Evolutionary conservation across 2,888 invertebrate genomes (phyloP).

Genomic region (Eupithecia centaureata): DNA sequence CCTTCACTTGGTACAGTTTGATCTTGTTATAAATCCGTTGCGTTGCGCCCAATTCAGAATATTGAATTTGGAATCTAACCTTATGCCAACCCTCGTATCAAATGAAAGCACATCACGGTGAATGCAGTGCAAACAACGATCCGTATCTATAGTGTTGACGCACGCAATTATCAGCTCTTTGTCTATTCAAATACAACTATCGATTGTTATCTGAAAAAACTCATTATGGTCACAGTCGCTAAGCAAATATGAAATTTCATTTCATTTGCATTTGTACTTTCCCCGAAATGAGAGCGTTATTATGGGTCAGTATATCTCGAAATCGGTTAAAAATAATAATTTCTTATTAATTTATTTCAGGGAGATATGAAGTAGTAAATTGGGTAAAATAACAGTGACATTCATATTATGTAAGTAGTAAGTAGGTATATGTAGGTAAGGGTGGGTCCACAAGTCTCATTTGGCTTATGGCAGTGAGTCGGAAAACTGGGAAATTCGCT

Average conservation of each 20-base stretch:
- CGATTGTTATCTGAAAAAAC: slow-evolving; percentile 13
- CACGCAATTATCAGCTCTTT: slow-evolving; percentile 51
- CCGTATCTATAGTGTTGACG: slow-evolving; percentile 44
- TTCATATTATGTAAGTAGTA: not conserved
- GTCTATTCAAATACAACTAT: slow-evolving; percentile 40
- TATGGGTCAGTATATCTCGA: no score
- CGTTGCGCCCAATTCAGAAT: not conserved
- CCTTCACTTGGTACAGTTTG: no score
- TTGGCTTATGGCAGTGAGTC: slow-evolving; percentile 60
- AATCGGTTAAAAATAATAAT: no score
- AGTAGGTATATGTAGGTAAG: not conserved
- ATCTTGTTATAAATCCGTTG: no score
- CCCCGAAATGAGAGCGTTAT: not conserved
- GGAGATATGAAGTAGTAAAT: not conserved
- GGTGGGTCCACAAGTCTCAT: slow-evolving; percentile 49
- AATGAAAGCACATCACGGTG: slow-evolving; percentile 42
- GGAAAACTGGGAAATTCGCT: slow-evolving; percentile 59
- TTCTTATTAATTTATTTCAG: not conserved
- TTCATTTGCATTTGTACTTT: not conserved
- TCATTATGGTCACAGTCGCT: slow-evolving; percentile 9
- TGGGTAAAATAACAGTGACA: not conserved
- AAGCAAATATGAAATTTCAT: slow-evolving; percentile 14
- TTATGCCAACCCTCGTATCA: slow-evolving; percentile 30
- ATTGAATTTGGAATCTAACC: not conserved
- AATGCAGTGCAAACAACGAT: slow-evolving; percentile 42